Percentiles rank a stretch among this genome's conserved stretches.
Evolutionary conservation across 2,888 invertebrate species (phyloP).

Genomic region (Pogonocherus hispidulus): DNA sequence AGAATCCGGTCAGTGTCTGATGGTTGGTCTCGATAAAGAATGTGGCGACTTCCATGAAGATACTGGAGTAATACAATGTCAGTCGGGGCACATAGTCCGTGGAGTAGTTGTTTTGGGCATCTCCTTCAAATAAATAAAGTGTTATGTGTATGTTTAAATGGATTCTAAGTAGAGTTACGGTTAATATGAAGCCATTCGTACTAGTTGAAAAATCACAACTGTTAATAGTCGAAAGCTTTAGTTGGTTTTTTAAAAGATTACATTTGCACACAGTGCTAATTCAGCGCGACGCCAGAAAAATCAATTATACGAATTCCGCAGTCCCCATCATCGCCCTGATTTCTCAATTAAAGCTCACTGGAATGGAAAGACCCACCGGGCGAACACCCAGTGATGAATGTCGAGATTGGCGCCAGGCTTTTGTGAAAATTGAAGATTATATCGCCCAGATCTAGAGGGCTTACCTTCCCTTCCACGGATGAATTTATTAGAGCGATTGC

Average conservation of each 20-base stretch:
- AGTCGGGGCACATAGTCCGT: too few species aligned
- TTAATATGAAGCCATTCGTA: too few species aligned
- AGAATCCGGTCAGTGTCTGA: too few species aligned
- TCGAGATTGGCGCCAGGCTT: background rate
- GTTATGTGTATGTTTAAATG: too few species aligned
- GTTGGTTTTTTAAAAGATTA: background rate
- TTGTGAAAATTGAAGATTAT: constrained; percentile 6
- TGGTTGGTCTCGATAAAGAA: too few species aligned
- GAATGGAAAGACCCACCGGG: background rate
- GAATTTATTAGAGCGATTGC: constrained; percentile 35
- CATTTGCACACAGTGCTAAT: background rate
- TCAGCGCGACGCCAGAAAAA: background rate
- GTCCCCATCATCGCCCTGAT: background rate
- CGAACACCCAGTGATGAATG: background rate
- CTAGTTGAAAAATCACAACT: too few species aligned
- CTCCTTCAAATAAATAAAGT: too few species aligned
- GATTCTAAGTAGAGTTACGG: too few species aligned
- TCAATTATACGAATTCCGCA: background rate
- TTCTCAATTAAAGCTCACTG: background rate
- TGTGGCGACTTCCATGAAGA: too few species aligned
- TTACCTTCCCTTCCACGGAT: background rate
- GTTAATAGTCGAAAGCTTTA: too few species aligned
- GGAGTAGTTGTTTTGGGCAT: too few species aligned
- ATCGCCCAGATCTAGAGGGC: background rate
- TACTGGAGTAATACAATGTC: too few species aligned